Percentiles rank a stretch among this genome's conserved stretches.
These are phyloP conservation scores for Sialia sialis DNA, from an alignment of 2,113 vertebrate species.

Conservation along the genomic window DNA sequence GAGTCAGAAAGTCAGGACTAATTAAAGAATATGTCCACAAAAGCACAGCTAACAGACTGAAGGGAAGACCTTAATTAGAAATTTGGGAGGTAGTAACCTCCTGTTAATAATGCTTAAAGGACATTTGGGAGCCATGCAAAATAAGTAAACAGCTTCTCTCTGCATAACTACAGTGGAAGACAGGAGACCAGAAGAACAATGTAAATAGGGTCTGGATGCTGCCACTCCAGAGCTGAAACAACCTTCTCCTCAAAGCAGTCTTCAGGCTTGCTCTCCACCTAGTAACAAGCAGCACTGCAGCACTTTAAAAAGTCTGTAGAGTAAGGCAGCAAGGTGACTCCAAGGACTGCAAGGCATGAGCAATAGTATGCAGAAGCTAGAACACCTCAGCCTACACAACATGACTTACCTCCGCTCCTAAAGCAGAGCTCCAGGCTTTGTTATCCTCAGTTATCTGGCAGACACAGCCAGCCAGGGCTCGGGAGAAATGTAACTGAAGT, in stretches of 20 bases:
- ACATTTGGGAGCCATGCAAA: slow-evolving; percentile 28
- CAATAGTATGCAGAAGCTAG: slow-evolving; percentile 11
- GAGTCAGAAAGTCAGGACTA: slow-evolving; percentile 67
- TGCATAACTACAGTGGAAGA: neutral
- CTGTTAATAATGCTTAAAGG: slow-evolving; percentile 43
- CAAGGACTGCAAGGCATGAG: slow-evolving; percentile 32
- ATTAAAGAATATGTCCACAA: slow-evolving; percentile 61
- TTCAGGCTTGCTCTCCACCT: neutral
- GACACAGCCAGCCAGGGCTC: neutral
- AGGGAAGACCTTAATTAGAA: slow-evolving; percentile 61
- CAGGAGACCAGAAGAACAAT: neutral
- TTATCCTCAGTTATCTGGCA: slow-evolving; percentile 1
- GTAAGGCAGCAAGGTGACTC: slow-evolving; percentile 34
- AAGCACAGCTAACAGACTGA: slow-evolving; percentile 47
- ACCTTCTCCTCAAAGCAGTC: neutral
- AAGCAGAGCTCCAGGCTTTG: neutral
- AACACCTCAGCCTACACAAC: slow-evolving; percentile 35
- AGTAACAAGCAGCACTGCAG: slow-evolving; percentile 13
- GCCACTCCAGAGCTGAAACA: neutral
- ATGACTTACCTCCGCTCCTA: slow-evolving; percentile 20
- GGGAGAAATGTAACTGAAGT: neutral
- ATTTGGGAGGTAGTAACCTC: slow-evolving; percentile 37
- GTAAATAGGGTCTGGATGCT: neutral
- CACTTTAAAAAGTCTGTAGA: neutral
- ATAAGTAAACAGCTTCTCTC: slow-evolving; percentile 40